phyloP scores from a whole-genome alignment of 2,113 vertebrate species.

The Heterotilapia buettikoferi region DNA sequence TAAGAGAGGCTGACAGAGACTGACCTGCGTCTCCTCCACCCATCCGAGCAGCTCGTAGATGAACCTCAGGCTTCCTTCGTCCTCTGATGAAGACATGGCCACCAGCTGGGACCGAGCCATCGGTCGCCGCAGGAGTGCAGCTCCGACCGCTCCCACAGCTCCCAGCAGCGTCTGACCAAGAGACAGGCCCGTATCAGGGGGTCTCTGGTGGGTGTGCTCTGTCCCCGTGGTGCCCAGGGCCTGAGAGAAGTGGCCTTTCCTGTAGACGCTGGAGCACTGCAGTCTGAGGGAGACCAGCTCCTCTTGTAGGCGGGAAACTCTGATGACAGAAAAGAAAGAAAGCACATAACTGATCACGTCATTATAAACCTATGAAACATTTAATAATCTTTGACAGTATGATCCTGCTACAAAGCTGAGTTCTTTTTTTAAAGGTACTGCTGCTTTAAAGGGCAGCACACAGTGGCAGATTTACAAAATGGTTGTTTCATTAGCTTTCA shows the following conservation, averaged over 20 bases:
- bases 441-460: background rate
- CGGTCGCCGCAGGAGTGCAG: constrained; percentile 85
- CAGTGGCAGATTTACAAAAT: background rate
- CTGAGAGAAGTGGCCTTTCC: constrained; percentile 86
- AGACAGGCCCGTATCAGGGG: constrained; percentile 71
- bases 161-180: constrained; percentile 73
- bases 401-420: background rate
- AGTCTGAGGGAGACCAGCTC: constrained; percentile 90
- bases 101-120: constrained; percentile 87
- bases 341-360: rapidly evolving
- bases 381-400: background rate
- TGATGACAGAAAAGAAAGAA: constrained; percentile 20
- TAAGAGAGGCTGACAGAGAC: background rate
- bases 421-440: background rate
- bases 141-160: constrained; percentile 64
- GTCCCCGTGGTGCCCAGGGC: constrained; percentile 51
- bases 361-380: background rate
- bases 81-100: constrained; percentile 91
- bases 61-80: constrained; percentile 92
- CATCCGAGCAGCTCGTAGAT: constrained; percentile 95
- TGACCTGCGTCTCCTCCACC: constrained; percentile 96
- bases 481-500: background rate
- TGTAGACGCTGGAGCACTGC: constrained; percentile 91
- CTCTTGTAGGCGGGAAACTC: constrained; percentile 87
- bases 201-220: constrained; percentile 59